These are phyloP conservation scores for Callimico goeldii DNA, from an alignment of 2,797 vertebrate genomes.

Conservation along the genomic window DNA sequence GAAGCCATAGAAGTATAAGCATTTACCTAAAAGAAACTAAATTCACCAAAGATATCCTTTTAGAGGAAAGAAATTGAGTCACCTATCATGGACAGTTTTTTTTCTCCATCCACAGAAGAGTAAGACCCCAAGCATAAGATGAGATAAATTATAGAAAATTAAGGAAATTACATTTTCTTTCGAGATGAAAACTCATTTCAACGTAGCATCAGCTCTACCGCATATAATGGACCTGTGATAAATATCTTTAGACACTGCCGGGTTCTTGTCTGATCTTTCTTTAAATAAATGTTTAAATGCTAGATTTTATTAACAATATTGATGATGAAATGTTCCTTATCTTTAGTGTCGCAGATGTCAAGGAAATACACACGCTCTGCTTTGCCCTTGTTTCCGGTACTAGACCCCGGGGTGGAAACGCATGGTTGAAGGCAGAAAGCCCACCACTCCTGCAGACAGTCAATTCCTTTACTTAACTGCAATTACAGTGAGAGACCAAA, in stretches of 20 bases:
- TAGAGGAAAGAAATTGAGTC: background rate
- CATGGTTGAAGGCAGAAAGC: background rate
- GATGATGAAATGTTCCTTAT: background rate
- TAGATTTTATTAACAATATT: background rate
- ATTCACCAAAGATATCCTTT: background rate
- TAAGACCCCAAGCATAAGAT: background rate
- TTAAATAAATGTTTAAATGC: background rate
- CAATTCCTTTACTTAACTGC: slow-evolving; percentile 44
- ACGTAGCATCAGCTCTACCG: background rate
- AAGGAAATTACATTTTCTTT: background rate
- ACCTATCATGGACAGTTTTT: background rate
- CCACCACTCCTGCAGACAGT: background rate
- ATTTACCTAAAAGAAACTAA: background rate
- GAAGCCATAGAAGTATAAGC: background rate
- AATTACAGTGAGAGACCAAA: slow-evolving; percentile 35
- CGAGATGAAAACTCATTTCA: background rate
- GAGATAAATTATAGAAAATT: slow-evolving; percentile 6
- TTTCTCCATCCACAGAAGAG: background rate
- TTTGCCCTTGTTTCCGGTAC: background rate
- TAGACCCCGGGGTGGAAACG: fast-evolving
- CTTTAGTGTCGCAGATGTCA: background rate
- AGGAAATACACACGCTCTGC: background rate
- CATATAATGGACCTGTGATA: background rate
- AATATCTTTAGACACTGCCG: background rate
- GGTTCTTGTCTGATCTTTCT: background rate